Conservation (phyloP, 2,797 vertebrate genomes). For the Smutsia temminckii region DNA sequence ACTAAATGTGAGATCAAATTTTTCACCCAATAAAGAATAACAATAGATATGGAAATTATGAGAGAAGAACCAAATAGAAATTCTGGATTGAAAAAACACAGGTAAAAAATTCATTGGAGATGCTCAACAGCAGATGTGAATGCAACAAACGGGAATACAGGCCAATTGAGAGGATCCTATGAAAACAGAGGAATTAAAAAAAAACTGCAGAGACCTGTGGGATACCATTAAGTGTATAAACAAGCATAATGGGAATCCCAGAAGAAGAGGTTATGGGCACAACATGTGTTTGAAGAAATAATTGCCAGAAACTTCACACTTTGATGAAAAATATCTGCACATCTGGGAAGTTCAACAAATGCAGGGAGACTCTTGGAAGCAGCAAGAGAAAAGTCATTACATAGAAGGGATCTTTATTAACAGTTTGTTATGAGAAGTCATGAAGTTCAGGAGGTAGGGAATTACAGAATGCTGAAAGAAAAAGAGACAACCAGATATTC, state of each 20-base stretch:
- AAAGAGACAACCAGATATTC: background rate
- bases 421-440: too few relatives aligned
- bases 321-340: background rate
- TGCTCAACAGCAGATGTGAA: background rate
- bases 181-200: background rate
- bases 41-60: background rate
- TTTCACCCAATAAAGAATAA: background rate
- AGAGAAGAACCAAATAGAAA: background rate
- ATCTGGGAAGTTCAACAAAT: background rate
- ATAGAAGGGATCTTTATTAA: background rate
- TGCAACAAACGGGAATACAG: background rate
- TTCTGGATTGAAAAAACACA: background rate
- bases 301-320: background rate
- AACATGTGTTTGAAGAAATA: background rate
- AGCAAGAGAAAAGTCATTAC: background rate
- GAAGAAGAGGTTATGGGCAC: background rate
- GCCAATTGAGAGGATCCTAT: background rate
- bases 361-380: background rate
- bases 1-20: background rate
- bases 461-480: background rate
- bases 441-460: too few relatives aligned
- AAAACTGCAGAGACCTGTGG: background rate
- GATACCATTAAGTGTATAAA: background rate
- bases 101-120: background rate
- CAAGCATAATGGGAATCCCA: background rate